Percentiles rank a stretch among this genome's conserved stretches.
Conservation (phyloP, 2,113 vertebrate species). For the Mionectes macconnelli region DNA sequence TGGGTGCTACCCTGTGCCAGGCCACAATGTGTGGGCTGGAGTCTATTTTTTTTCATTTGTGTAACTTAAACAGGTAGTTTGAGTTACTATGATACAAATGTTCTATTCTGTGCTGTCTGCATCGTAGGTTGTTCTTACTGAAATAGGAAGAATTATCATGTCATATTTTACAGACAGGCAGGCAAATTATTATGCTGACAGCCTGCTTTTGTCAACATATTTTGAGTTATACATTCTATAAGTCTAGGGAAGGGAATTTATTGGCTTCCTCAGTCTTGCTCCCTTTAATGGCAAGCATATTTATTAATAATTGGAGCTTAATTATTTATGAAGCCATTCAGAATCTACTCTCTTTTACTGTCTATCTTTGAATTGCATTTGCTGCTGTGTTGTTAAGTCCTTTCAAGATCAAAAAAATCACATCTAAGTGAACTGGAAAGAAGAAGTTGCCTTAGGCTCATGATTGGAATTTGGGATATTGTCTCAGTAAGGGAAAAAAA, state of each 20-base stretch:
- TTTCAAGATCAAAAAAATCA: not conserved
- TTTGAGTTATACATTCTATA: not conserved
- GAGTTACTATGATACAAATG: slow-evolving; percentile 55
- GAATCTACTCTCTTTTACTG: not conserved
- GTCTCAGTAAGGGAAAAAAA: not conserved
- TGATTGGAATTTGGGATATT: not conserved
- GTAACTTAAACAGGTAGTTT: slow-evolving; percentile 66
- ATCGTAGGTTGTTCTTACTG: not conserved
- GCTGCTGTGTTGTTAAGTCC: not conserved
- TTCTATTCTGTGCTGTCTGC: slow-evolving; percentile 67
- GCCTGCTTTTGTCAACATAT: not conserved
- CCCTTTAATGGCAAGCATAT: not conserved
- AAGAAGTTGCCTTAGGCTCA: not conserved
- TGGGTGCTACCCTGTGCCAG: slow-evolving; percentile 46
- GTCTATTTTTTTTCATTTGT: slow-evolving; percentile 71
- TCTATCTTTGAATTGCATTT: not conserved
- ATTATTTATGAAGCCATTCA: not conserved
- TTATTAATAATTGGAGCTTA: not conserved
- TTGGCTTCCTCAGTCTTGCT: not conserved
- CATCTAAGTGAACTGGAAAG: not conserved
- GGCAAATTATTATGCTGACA: not conserved
- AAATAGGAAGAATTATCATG: slow-evolving; percentile 3
- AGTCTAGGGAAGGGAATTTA: not conserved
- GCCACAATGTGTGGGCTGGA: slow-evolving; percentile 69
- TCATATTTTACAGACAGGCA: not conserved